These are phyloP conservation scores for Cecidostiba fungosa DNA, from an alignment of 2,888 invertebrate genomes.

Conservation along the genomic window DNA sequence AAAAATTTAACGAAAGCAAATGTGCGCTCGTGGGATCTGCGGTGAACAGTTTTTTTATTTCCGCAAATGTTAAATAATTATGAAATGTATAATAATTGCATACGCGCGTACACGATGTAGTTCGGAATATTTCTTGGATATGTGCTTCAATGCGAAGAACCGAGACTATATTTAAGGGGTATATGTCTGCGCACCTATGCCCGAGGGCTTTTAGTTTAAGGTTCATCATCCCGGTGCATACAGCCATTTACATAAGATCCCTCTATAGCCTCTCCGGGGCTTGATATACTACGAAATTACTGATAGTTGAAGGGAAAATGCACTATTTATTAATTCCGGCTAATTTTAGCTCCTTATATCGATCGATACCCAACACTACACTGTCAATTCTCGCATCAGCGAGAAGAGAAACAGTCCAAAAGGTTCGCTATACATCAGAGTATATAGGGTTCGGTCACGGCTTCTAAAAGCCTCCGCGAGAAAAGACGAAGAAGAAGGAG, in stretches of 20 bases:
- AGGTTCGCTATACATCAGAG: no score
- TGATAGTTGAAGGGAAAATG: not conserved
- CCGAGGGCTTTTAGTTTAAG: conserved; percentile 5
- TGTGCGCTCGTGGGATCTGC: not conserved
- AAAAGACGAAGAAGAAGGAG: not conserved
- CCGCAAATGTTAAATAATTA: not conserved
- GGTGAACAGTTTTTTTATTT: not conserved
- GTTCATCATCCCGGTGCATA: not conserved
- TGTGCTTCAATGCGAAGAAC: not conserved
- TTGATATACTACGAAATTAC: not conserved
- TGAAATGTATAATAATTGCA: no score
- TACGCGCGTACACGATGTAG: not conserved
- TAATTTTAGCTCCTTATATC: not conserved
- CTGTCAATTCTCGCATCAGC: not conserved
- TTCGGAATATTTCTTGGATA: not conserved
- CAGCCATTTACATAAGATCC: not conserved
- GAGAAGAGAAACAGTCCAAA: not conserved
- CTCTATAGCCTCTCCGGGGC: not conserved
- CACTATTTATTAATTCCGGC: not conserved
- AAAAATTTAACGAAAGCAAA: not conserved
- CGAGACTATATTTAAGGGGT: conserved; percentile 1
- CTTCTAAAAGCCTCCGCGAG: conserved; percentile 20
- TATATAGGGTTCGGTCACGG: not conserved
- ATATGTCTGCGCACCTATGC: not conserved
- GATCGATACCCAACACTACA: not conserved